Base-by-base conservation (phyloP, 2,888 invertebrate genomes). In the Hirtodrosophila duncani region DNA sequence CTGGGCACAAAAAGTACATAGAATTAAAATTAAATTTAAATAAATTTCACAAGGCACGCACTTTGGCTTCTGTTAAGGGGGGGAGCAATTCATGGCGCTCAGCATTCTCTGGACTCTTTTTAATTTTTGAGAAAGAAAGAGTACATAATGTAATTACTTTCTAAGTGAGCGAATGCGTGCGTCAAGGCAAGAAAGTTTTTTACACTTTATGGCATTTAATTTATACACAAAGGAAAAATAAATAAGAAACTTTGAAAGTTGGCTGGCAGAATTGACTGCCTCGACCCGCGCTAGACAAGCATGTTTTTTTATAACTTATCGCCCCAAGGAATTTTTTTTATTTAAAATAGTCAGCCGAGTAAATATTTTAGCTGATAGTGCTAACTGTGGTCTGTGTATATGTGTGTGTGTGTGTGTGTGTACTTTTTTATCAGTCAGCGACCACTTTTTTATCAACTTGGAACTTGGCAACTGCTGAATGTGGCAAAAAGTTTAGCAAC, bases 21-120 rank as follows among this genome's bases (percentile, higher is more conserved):
- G 75, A 74, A 70, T 74, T 64, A 66, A 78, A 74, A 78, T 78
- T 69, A 69, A 71, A 78, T 78, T 74, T 78, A 69, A 78, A 70
- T 79, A 67, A 72, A 70, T 72, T 74, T 59, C 62, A 67, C 69
- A 55, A 56, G 24, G 49, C 71, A 78, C 75, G 71, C 71, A 71
- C 57, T 31, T 30, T n/a, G n/a, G n/a, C n/a, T 26, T 26, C 10
- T n/a, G n/a, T n/a, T n/a, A n/a, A n/a, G n/a, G n/a, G n/a, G n/a
- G n/a, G n/a, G n/a, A n/a, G n/a, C n/a, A n/a, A n/a, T n/a, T n/a
- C n/a, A n/a, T n/a, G n/a, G n/a, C n/a, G n/a, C n/a, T n/a, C n/a
- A n/a, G n/a, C n/a, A n/a, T n/a, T n/a, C n/a, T n/a, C n/a, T n/a
- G n/a, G n/a, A n/a, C n/a, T n/a, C n/a, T n/a, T n/a, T n/a, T n/a